These are phyloP conservation scores for Desmodus rotundus DNA, from an alignment of 2,113 vertebrate genomes.

Conservation along the genomic window DNA sequence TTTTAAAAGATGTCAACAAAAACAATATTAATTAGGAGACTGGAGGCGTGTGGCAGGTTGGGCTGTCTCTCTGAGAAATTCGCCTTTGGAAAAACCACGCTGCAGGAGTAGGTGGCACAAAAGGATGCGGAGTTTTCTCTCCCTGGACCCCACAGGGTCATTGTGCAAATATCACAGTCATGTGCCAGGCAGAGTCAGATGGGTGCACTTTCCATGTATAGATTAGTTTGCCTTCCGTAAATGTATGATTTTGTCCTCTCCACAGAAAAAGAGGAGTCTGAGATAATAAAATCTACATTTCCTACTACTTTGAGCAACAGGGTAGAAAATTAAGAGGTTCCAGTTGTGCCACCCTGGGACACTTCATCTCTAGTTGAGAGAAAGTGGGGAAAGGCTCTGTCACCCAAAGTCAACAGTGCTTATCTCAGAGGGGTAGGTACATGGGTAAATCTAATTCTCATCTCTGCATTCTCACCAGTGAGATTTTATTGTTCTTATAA, in stretches of 20 bases:
- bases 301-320: not conserved
- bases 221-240: conserved; percentile 64
- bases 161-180: not conserved
- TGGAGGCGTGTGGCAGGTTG: not conserved
- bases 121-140: not conserved
- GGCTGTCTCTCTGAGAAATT: not conserved
- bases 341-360: not conserved
- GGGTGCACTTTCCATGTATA: conserved; percentile 41
- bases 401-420: not conserved
- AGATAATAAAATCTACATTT: not conserved
- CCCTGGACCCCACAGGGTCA: conserved; percentile 10
- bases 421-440: not conserved
- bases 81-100: conserved; percentile 6
- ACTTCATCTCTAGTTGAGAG: not conserved
- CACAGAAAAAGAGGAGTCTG: conserved; percentile 27
- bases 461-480: not conserved
- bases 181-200: not conserved
- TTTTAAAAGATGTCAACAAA: conserved; percentile 21
- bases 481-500: not conserved
- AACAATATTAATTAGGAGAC: conserved; percentile 22
- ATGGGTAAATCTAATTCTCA: not conserved
- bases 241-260: conserved; percentile 53
- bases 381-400: not conserved
- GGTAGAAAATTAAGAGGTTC: not conserved
- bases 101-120: not conserved